phyloP scores from a whole-genome alignment of 2,113 vertebrate species.

The Pogona vitticeps region DNA sequence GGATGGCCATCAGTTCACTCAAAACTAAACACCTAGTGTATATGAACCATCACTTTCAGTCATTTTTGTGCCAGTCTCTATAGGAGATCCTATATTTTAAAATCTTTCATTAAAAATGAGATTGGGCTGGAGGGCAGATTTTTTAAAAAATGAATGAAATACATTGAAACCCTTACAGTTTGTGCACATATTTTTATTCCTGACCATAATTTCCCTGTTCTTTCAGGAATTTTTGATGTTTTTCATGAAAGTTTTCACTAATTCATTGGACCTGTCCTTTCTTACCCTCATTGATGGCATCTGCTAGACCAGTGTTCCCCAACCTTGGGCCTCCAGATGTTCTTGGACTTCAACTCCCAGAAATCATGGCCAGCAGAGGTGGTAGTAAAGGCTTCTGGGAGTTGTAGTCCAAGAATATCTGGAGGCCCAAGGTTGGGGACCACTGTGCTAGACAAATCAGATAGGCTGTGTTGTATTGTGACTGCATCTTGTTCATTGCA shows the following conservation, averaged over 20 bases:
- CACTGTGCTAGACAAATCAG: background rate
- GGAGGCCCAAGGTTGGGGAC: too few relatives aligned
- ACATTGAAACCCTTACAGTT: background rate
- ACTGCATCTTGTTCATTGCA: background rate
- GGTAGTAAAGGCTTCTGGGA: too few relatives aligned
- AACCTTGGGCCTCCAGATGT: too few relatives aligned
- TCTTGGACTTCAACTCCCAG: too few relatives aligned
- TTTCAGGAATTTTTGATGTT: background rate
- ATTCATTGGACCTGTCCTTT: background rate
- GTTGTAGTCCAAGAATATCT: too few relatives aligned
- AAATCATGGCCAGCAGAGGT: too few relatives aligned
- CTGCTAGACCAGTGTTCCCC: too few relatives aligned
- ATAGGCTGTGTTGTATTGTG: too few relatives aligned
- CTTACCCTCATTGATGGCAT: background rate
- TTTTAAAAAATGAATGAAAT: background rate
- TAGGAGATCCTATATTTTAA: background rate
- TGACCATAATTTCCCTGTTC: background rate
- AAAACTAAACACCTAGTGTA: background rate
- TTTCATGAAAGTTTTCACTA: background rate
- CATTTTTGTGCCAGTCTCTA: background rate
- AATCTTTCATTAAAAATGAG: background rate
- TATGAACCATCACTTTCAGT: background rate
- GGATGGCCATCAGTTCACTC: background rate
- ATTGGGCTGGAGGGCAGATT: background rate
- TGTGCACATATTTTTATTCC: background rate